These are phyloP conservation scores for Myotis davidii DNA, from an alignment of 2,113 vertebrate genomes.

Conservation along the genomic window DNA sequence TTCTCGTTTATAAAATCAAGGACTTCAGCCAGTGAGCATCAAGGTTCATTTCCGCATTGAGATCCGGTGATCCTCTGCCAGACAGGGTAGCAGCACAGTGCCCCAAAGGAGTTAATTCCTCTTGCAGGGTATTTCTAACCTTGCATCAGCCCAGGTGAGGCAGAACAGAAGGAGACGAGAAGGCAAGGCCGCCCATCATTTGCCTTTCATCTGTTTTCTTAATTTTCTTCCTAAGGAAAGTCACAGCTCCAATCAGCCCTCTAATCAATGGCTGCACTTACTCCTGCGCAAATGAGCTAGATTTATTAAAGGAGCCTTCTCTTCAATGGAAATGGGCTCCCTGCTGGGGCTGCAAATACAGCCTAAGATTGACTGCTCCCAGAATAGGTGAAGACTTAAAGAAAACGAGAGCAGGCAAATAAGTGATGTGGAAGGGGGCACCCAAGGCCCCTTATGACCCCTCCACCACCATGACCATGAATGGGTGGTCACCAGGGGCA, in stretches of 20 bases:
- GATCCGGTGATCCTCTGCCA: not conserved
- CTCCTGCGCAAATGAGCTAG: conserved; percentile 73
- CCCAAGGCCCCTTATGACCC: not conserved
- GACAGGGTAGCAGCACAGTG: not conserved
- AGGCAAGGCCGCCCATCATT: conserved; percentile 72
- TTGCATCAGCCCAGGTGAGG: not conserved
- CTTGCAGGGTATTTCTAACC: conserved; percentile 8
- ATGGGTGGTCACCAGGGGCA: not conserved
- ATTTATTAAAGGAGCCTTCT: conserved; percentile 78
- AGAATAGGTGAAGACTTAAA: conserved; percentile 63
- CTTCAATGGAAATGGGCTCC: conserved; percentile 74
- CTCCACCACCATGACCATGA: not conserved
- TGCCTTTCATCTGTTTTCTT: conserved; percentile 79
- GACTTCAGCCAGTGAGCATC: not conserved
- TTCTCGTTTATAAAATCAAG: not conserved
- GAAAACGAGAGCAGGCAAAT: conserved; percentile 32
- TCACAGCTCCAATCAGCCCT: conserved; percentile 72
- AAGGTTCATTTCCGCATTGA: not conserved
- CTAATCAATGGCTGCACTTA: conserved; percentile 77
- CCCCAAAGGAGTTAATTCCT: conserved; percentile 39
- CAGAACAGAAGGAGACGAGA: conserved; percentile 16
- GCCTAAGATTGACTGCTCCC: conserved; percentile 69
- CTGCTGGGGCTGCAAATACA: conserved; percentile 75
- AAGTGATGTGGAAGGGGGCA: not conserved
- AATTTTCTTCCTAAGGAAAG: conserved; percentile 77